These are phyloP conservation scores for Otis tarda DNA, from an alignment of 2,113 vertebrate genomes.

Conservation along the genomic window DNA sequence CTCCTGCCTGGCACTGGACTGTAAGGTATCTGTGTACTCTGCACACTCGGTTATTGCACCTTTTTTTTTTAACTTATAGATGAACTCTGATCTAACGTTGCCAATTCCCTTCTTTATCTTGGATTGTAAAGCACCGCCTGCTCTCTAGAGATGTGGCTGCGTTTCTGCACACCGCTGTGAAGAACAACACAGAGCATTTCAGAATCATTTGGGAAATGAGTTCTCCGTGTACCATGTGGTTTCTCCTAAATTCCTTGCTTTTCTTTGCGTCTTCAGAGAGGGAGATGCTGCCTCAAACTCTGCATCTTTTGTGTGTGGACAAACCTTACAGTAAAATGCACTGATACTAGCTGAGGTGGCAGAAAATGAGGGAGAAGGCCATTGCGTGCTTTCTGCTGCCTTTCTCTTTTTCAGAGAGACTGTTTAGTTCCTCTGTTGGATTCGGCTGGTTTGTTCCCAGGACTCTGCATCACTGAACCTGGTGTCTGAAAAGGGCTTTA, in stretches of 20 bases:
- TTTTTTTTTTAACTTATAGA: neutral
- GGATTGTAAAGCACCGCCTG: neutral
- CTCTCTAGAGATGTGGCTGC: neutral
- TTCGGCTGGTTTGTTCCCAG: slow-evolving; percentile 35
- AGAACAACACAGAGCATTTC: neutral
- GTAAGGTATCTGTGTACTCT: neutral
- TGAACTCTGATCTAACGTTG: slow-evolving; percentile 23
- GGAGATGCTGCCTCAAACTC: neutral
- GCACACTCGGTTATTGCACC: neutral
- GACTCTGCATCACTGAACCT: slow-evolving; percentile 25
- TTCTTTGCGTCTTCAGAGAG: neutral
- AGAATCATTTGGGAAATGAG: neutral
- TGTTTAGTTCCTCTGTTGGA: neutral
- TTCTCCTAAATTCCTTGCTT: neutral
- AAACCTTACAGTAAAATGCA: neutral
- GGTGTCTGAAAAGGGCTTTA: slow-evolving; percentile 41
- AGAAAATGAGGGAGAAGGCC: neutral
- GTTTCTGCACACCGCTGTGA: neutral
- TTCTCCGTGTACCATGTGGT: neutral
- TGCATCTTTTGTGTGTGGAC: neutral
- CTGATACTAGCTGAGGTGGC: neutral
- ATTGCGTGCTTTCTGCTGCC: neutral
- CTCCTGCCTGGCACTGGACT: neutral
- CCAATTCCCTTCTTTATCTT: neutral
- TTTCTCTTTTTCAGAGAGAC: neutral